Evolutionary conservation across 2,888 invertebrate genomes (phyloP).

Genomic region (Lampropteryx suffumata): DNA sequence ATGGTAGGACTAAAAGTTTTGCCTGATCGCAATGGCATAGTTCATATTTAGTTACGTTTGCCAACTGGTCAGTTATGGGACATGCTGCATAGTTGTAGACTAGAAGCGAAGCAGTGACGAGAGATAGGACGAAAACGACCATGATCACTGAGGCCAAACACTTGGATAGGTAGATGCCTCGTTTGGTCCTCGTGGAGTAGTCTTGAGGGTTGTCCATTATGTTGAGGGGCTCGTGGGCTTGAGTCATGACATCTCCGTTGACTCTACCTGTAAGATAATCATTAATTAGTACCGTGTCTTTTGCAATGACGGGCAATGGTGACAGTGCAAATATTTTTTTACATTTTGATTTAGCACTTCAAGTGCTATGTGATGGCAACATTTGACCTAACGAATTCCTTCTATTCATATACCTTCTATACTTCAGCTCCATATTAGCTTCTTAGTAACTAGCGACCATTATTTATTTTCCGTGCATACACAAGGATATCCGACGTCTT

Average conservation of each 20-base stretch:
- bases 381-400: too few species aligned
- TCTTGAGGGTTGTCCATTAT: conserved; percentile 86
- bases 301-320: too few species aligned
- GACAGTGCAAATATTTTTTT: too few species aligned
- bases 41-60: conserved; percentile 73
- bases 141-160: conserved; percentile 84
- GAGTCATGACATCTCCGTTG: conserved; percentile 74
- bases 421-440: too few species aligned
- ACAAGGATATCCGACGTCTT: too few species aligned
- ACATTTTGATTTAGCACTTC: too few species aligned
- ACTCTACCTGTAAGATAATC: conserved; percentile 63
- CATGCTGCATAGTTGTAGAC: conserved; percentile 90
- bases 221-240: conserved; percentile 72
- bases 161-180: conserved; percentile 85
- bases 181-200: conserved; percentile 84
- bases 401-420: too few species aligned
- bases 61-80: conserved; percentile 73
- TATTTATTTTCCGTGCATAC: too few species aligned
- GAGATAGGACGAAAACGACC: conserved; percentile 84
- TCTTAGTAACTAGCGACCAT: too few species aligned
- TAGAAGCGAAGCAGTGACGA: conserved; percentile 88
- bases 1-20: conserved; percentile 67
- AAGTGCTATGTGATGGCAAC: too few species aligned
- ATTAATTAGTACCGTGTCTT: neutral
- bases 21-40: conserved; percentile 69